Evolutionary conservation across 1,140 invertebrate genomes (phyloP).

Genomic region (Dreissena polymorpha): DNA sequence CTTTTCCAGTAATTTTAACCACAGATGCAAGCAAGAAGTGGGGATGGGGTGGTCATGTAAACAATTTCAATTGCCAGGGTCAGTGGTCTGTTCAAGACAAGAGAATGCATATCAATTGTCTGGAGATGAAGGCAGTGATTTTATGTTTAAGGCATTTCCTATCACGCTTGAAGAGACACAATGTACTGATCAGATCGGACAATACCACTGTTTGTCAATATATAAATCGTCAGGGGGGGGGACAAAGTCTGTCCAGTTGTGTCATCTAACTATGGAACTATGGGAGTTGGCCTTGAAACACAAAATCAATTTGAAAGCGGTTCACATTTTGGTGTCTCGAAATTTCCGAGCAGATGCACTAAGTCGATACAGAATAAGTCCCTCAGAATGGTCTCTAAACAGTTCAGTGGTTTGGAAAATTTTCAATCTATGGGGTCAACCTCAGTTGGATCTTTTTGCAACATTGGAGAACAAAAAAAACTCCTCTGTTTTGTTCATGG

Average conservation of each 20-base stretch:
- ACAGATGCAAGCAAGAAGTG: slow-evolving; percentile 14
- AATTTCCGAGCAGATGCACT: slow-evolving; percentile 15
- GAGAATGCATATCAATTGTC: slow-evolving; percentile 16
- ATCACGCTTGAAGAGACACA: neutral
- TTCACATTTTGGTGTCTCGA: neutral
- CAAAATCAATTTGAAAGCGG: slow-evolving; percentile 26
- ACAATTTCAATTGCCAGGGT: neutral
- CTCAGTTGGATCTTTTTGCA: slow-evolving; percentile 9
- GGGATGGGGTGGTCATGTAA: slow-evolving; percentile 25
- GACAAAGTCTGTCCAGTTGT: slow-evolving; percentile 8
- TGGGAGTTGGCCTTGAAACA: slow-evolving; percentile 5
- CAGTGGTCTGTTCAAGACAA: neutral
- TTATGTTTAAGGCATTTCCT: slow-evolving; percentile 22
- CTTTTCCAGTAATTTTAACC: neutral
- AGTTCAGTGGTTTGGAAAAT: slow-evolving; percentile 21
- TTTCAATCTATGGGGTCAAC: slow-evolving; percentile 22
- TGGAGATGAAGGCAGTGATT: slow-evolving; percentile 28
- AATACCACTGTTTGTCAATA: slow-evolving; percentile 21
- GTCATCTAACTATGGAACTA: slow-evolving; percentile 5
- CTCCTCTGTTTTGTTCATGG: slow-evolving; percentile 19
- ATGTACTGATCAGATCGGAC: slow-evolving; percentile 36
- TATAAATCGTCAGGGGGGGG: slow-evolving; percentile 24
- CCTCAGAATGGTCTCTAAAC: slow-evolving; percentile 43
- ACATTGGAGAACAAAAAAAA: slow-evolving; percentile 14
- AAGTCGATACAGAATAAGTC: slow-evolving; percentile 3